Base-by-base conservation (phyloP, 2,797 vertebrate species). In the Alfaro cultratus region DNA sequence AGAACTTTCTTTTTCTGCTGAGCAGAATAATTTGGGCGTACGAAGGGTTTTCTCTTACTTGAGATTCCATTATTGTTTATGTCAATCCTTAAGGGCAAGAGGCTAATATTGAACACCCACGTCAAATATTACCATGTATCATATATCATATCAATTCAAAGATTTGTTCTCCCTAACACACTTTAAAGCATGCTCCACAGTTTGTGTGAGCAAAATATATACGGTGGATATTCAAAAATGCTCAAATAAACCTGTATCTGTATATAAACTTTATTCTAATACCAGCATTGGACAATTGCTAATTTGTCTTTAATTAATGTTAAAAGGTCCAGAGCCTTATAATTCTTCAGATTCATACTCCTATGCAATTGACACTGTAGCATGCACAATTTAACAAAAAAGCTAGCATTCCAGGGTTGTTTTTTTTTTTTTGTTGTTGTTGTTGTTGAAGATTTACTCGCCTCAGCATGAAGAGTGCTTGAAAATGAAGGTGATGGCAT, bases 1-100 rank as follows among this genome's bases (percentile, higher is more conserved):
- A 87, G 90, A 77, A 80, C 18, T 26, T 80, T 93, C 95, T 77
- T 12, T 45, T 67, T 96, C 95, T 94, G 95, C 95, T 95, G 94
- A 95, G 93, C 90, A 87, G 49, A 89, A 93, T 75, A 83, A 91
- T 95, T 92, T 82, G 88, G 81, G 89, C 94, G 77, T 90, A 86
- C 94, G 93, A 26, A 82, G 34, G 94, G 4, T 36, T 91, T 86
- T 91, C 73, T 67, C 74, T 73, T 51, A 29, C 77, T 21, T 96
- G 95, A 95, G 95, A 94, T 94, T 93, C 91, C 86, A 92, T 34
- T 77, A 68, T 70, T 81, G 80, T 86, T 86, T 80, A 67, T 79
- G 57, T 87, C 91, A 89, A 90, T 94, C 94, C 95, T 94, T 15
- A 45, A 85, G 94, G 96, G 92, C 88, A 88, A 91, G 88, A 87